phyloP scores from a whole-genome alignment of 2,888 invertebrate genomes.

The Drosophila antonietae region DNA sequence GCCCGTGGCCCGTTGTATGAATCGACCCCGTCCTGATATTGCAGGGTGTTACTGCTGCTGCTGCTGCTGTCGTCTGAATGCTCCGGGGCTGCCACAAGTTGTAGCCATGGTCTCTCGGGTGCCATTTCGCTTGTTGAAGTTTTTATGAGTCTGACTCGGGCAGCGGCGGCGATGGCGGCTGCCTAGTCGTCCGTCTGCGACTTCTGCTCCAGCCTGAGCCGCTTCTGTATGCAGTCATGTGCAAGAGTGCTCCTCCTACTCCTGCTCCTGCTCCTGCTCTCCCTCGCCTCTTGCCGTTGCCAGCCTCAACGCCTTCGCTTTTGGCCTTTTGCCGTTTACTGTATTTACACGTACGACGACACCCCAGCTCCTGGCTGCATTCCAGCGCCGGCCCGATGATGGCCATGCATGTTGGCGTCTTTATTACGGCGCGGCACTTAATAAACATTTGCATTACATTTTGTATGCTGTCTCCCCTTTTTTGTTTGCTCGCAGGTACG shows the following conservation, averaged over 20 bases:
- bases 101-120: slow-evolving; percentile 73
- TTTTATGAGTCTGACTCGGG: slow-evolving; percentile 70
- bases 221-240: slow-evolving; percentile 31
- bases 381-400: slow-evolving; percentile 20
- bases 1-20: not conserved
- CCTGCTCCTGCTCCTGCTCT: not conserved
- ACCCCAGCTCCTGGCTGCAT: slow-evolving; percentile 41
- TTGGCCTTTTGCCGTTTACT: slow-evolving; percentile 46
- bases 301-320: not conserved
- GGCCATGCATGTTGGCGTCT: slow-evolving; percentile 66
- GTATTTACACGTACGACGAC: slow-evolving; percentile 71
- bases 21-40: not conserved
- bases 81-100: slow-evolving; percentile 60
- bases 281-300: too few relatives aligned
- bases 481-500: slow-evolving; percentile 14
- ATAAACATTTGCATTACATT: slow-evolving; percentile 76
- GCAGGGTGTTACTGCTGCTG: not conserved
- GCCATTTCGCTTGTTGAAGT: slow-evolving; percentile 77
- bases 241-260: slow-evolving; percentile 14
- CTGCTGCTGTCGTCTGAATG: slow-evolving; percentile 27
- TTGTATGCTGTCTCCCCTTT: slow-evolving; percentile 29
- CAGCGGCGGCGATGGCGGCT: slow-evolving; percentile 14
- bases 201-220: slow-evolving; percentile 7
- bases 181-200: slow-evolving; percentile 3
- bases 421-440: slow-evolving; percentile 75